phyloP scores from a whole-genome alignment of 2,113 vertebrate genomes.

The Sorex fumeus region DNA sequence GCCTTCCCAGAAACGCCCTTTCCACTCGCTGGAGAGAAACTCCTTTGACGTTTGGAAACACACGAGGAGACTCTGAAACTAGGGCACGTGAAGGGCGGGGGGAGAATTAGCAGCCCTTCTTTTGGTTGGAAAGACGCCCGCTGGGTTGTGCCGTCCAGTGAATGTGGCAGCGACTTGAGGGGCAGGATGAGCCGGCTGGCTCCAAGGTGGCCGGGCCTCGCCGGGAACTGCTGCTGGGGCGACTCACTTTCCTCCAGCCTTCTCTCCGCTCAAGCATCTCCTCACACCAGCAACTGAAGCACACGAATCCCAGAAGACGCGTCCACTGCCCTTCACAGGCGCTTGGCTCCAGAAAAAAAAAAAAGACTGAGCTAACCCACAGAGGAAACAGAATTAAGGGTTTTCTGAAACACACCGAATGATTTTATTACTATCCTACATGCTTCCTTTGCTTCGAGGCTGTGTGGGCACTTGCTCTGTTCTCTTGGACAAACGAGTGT shows the following conservation, averaged over 20 bases:
- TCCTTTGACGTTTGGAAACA: constrained; percentile 1
- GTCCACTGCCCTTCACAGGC: not conserved
- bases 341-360: constrained; percentile 1
- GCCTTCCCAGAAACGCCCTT: not conserved
- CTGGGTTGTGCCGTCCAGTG: constrained; percentile 41
- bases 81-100: not conserved
- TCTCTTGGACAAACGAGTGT: no score
- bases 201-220: not conserved
- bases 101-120: not conserved
- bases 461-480: no score
- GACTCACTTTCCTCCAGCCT: not conserved
- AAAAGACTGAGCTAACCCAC: not conserved
- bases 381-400: not conserved
- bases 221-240: constrained; percentile 14
- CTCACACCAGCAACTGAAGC: not conserved
- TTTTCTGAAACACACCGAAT: not conserved
- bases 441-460: not conserved
- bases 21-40: not conserved
- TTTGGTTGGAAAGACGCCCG: constrained; percentile 56
- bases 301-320: not conserved
- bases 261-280: constrained; percentile 8
- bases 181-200: constrained; percentile 6
- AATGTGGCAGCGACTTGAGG: not conserved
- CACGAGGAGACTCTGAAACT: constrained; percentile 2
- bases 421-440: not conserved